Evolutionary conservation across 2,113 vertebrate genomes (phyloP).

Genomic region (Eptatretus burgeri): DNA sequence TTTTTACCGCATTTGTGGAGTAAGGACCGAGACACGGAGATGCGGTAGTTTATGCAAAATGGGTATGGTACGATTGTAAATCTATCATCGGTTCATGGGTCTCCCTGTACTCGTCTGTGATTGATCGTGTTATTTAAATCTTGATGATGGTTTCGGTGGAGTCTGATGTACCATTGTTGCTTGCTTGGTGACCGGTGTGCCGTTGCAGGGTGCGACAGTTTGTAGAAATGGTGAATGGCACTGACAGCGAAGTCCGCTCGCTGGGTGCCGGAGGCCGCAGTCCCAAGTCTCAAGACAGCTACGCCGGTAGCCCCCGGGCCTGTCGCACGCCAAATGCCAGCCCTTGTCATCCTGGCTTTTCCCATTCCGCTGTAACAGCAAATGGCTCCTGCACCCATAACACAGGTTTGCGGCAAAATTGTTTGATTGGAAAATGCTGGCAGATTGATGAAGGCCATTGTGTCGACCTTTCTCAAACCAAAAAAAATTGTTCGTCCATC

Average conservation of each 20-base stretch:
- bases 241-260: constrained; percentile 79
- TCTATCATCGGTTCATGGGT: too few relatives aligned
- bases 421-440: neutral
- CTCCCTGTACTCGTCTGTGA: too few relatives aligned
- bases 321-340: constrained; percentile 52
- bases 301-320: constrained; percentile 50
- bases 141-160: too few relatives aligned
- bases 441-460: too few relatives aligned
- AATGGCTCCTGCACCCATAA: neutral
- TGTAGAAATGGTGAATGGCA: constrained; percentile 96
- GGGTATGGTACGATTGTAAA: too few relatives aligned
- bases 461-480: neutral
- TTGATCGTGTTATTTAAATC: too few relatives aligned
- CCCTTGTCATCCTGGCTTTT: constrained; percentile 44
- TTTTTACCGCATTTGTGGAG: too few relatives aligned
- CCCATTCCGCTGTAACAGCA: constrained; percentile 23
- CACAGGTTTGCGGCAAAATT: neutral
- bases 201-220: constrained; percentile 61
- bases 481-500: neutral
- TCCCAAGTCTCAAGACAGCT: constrained; percentile 79
- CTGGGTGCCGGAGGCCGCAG: constrained; percentile 39
- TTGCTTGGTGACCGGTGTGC: too few relatives aligned
- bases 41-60: too few relatives aligned
- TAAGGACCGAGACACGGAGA: too few relatives aligned
- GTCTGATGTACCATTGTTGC: too few relatives aligned